These are phyloP conservation scores for Protomyctophum bolini DNA, from an alignment of 2,113 vertebrate genomes.

Conservation along the genomic window DNA sequence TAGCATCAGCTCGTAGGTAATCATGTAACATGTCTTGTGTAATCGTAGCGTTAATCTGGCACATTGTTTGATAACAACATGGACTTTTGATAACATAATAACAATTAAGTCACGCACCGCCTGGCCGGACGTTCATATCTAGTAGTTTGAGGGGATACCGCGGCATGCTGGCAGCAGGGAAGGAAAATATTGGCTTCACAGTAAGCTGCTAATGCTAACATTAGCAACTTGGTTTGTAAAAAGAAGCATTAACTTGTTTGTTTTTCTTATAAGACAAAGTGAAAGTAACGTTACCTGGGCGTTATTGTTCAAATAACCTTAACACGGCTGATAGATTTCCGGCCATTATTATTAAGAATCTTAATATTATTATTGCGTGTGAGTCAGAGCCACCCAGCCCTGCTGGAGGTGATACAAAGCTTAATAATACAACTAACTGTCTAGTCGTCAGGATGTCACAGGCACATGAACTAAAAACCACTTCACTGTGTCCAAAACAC, in stretches of 20 bases:
- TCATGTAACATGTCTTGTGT: neutral
- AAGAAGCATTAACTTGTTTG: neutral
- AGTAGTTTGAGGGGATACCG: neutral
- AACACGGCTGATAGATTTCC: conserved; percentile 1
- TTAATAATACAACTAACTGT: conserved; percentile 23
- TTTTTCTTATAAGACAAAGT: neutral
- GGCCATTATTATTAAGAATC: neutral
- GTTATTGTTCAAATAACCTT: neutral
- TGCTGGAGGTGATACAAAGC: conserved; percentile 16
- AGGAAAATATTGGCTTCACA: conserved; percentile 29
- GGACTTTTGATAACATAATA: neutral
- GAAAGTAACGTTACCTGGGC: neutral
- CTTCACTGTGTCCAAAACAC: conserved; percentile 51
- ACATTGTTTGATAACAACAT: neutral
- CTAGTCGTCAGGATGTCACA: conserved; percentile 56
- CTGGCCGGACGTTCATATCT: neutral
- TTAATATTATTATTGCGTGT: too few species aligned
- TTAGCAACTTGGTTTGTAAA: conserved; percentile 13
- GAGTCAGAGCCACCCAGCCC: neutral
- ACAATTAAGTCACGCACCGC: neutral
- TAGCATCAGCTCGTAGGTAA: too few species aligned
- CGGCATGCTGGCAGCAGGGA: conserved; percentile 18
- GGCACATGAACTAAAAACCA: conserved; percentile 48
- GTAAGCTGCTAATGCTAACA: conserved; percentile 53
- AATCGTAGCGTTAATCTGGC: neutral